Evolutionary conservation across 2,113 vertebrate species (phyloP).

Genomic region (Chlorodrepanis virens): DNA sequence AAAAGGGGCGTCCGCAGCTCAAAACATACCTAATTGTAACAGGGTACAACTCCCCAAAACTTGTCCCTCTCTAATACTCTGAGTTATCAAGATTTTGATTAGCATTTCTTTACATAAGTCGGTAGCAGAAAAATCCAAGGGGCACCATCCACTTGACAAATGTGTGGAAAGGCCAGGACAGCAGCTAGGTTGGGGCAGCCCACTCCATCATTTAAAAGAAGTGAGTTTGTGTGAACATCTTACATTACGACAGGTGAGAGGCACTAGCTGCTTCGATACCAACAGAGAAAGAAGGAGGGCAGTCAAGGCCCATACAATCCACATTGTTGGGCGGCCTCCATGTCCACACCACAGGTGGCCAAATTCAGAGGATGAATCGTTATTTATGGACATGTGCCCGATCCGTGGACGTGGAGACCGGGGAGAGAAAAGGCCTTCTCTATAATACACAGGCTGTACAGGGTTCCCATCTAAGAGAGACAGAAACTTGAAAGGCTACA

Average conservation of each 20-base stretch:
- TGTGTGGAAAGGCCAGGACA: not conserved
- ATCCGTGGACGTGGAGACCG: not conserved
- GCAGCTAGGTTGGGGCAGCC: not conserved
- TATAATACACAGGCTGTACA: accelerated
- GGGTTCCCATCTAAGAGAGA: not conserved
- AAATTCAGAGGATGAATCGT: not conserved
- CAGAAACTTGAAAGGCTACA: not conserved
- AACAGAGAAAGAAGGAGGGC: not conserved
- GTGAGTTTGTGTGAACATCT: not conserved
- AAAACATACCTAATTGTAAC: not conserved
- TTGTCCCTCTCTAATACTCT: accelerated
- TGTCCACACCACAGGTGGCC: not conserved
- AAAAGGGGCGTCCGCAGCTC: not conserved
- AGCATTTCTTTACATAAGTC: accelerated
- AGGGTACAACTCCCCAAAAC: not conserved
- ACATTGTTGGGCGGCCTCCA: accelerated
- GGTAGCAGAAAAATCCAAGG: not conserved
- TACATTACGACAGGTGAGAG: accelerated
- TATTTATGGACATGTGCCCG: accelerated
- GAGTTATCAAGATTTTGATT: not conserved
- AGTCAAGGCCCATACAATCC: not conserved
- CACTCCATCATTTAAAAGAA: not conserved
- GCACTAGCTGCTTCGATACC: accelerated
- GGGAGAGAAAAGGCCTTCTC: not conserved
- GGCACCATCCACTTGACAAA: accelerated